Evolutionary conservation across 2,797 vertebrate genomes (phyloP), one percentile per base, ranked within the genome.

Genomic region (Telmatherina bonti): DNA sequence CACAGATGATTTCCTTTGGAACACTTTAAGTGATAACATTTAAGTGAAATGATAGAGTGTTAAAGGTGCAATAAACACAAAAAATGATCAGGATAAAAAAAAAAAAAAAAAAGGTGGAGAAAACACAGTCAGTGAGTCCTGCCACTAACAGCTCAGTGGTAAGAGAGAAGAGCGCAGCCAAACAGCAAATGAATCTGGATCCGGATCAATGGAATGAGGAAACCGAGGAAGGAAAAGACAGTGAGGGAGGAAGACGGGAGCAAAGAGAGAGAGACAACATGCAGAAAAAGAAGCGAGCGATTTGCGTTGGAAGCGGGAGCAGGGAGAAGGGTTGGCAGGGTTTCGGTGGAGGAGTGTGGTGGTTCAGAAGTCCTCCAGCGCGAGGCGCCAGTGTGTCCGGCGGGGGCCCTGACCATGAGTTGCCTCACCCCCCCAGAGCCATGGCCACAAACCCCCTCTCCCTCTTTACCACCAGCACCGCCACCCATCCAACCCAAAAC

Each of bases 311-410:
- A 89, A 92, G 88, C 73, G 7, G 80, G 80, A 91, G 79, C 83
- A 88, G 79, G 74, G 89, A 7, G 93, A 88, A 82, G 93, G 90
- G 93, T 92, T 95, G 94, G 94, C 95, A 93, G 87, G 93, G 92
- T 88, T 92, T 90, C 91, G 92, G 93, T 93, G 95, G 95, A 95
- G 93, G 92, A 93, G 93, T 96, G 95, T 95, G 95, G 95, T 95
- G 95, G 94, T 95, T 96, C 95, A 93, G 95, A 95, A 95, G 95
- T 95, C 94, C 95, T 95, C 94, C 94, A 95, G 95, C 92, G 88
- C 87, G 94, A 95, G 96, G 96, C 96, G 96, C 96, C 96, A 94
- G 90, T 93, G 93, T 95, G 95, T 95, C 94, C 95, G 91, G 93
- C 91, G 93, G 94, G 93, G 93, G 93, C 93, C 91, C 93, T 95